Base-by-base conservation (phyloP, 2,888 invertebrate genomes). In the Lissonota sp. region DNA sequence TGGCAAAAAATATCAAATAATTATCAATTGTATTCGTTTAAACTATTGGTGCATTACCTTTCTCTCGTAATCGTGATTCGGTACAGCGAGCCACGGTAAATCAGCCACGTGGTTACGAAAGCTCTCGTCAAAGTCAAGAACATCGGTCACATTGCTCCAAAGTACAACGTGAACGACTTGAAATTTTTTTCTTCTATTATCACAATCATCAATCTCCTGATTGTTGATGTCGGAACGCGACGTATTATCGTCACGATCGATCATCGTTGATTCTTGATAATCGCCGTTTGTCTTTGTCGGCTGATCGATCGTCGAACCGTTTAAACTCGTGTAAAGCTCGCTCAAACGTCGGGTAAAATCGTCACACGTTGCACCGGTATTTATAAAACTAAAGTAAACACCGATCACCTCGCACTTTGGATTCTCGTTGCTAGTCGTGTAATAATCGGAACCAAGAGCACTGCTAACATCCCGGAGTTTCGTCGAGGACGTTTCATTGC, bases 1-100 rank as follows among this genome's bases (percentile, higher is more conserved):
- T 26, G 1, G 26, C 26, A 26, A 26, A 26, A 26, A 26, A 26
- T 26, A 26, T 26, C 3, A 3, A 26, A 26, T 26, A 26, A 26
- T 26, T 26, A 26, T 26, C 26, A 26, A 26, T 26, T 26, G 1
- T 26, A 3, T 26, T 26, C 26, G 26, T 26, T 26, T 26, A 26
- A 26, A 26, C 26, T 3, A 3, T 26, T 26, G 3, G 3, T n/a
- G n/a, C n/a, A 26, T 26, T 91, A 95, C 96, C 95, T 96, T 96
- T 26, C 95, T 94, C 85, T 96, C 95, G 71, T 95, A 95, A 89
- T 96, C 95, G 80, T 95, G 94, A 90, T 95, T 95, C 0, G 96
- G 95, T 79, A 96, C 94, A 8, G 96, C 96, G 80, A 95, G 94
- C 96, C 96, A 96, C 0, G 96, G 95, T 84, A 96, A 93, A 73